Percentiles rank a stretch among this genome's conserved stretches.
These are phyloP conservation scores for Vollenhovia emeryi DNA, from an alignment of 1,140 invertebrate genomes.

Conservation along the genomic window DNA sequence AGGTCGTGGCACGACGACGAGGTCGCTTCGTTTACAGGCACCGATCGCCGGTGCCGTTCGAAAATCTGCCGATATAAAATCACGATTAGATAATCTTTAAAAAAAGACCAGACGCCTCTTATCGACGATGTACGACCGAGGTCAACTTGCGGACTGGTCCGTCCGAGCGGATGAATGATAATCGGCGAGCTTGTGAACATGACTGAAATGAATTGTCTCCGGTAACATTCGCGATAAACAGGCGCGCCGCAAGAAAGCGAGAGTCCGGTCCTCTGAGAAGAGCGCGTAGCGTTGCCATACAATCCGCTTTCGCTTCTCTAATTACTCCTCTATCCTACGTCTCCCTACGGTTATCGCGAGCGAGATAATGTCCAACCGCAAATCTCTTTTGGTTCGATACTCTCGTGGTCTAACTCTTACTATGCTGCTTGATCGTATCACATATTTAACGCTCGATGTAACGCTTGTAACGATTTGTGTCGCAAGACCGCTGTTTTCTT, in stretches of 20 bases:
- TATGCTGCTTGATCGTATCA: constrained; percentile 1
- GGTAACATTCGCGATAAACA: not conserved
- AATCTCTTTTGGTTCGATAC: constrained; percentile 38
- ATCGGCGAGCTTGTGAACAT: not conserved
- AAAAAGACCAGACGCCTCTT: too few species aligned
- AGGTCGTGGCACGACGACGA: constrained; percentile 73
- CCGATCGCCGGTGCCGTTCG: constrained; percentile 75
- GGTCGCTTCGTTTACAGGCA: constrained; percentile 73
- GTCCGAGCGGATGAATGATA: not conserved
- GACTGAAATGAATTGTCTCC: constrained; percentile 5
- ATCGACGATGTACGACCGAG: constrained; percentile 34
- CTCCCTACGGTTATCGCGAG: not conserved
- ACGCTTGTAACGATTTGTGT: not conserved
- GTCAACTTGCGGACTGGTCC: not conserved
- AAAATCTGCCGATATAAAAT: constrained; percentile 70
- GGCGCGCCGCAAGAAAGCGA: not conserved
- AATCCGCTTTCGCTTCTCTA: not conserved
- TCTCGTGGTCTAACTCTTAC: not conserved
- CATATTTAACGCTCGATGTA: constrained; percentile 26
- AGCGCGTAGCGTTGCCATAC: not conserved
- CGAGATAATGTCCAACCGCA: not conserved
- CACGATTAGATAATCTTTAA: not conserved
- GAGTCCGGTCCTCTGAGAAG: not conserved
- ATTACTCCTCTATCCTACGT: not conserved
- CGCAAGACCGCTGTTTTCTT: not conserved